Evolutionary conservation across 1,140 invertebrate species (phyloP).

Genomic region (Drosophila albomicans): DNA sequence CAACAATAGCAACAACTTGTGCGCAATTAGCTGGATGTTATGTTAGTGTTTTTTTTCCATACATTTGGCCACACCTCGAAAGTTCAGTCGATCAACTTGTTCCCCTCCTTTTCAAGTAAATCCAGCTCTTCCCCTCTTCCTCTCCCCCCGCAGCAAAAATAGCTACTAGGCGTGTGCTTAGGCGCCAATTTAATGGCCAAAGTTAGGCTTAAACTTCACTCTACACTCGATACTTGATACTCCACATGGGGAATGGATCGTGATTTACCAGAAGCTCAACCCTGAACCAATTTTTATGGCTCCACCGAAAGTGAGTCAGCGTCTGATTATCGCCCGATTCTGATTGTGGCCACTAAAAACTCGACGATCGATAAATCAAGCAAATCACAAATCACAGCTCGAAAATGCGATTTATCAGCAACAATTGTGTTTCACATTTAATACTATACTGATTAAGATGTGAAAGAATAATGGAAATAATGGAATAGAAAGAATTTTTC

Average conservation of each 20-base stretch:
- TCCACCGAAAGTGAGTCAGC: conserved; percentile 9
- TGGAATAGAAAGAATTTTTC: no score
- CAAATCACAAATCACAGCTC: not conserved
- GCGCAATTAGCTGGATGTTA: conserved; percentile 40
- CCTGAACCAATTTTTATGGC: conserved; percentile 27
- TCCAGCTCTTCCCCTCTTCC: not conserved
- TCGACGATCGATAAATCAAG: conserved; percentile 17
- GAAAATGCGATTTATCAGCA: no score
- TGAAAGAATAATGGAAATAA: no score
- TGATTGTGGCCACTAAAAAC: not conserved
- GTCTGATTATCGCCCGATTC: not conserved
- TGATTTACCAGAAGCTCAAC: conserved; percentile 29
- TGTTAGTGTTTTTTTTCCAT: conserved; percentile 13
- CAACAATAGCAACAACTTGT: conserved; percentile 16
- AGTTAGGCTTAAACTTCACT: conserved; percentile 16
- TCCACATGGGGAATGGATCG: conserved; percentile 12
- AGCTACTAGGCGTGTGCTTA: conserved; percentile 28
- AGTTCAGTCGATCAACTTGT: conserved; percentile 3
- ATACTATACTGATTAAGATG: no score
- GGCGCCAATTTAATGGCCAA: conserved; percentile 28
- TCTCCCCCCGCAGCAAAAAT: not conserved
- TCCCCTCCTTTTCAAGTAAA: not conserved
- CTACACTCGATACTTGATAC: not conserved
- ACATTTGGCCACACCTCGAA: conserved; percentile 22
- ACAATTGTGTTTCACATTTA: no score